Evolutionary conservation across 1,140 invertebrate species (phyloP).

Genomic region (Trichonephila clavipes): DNA sequence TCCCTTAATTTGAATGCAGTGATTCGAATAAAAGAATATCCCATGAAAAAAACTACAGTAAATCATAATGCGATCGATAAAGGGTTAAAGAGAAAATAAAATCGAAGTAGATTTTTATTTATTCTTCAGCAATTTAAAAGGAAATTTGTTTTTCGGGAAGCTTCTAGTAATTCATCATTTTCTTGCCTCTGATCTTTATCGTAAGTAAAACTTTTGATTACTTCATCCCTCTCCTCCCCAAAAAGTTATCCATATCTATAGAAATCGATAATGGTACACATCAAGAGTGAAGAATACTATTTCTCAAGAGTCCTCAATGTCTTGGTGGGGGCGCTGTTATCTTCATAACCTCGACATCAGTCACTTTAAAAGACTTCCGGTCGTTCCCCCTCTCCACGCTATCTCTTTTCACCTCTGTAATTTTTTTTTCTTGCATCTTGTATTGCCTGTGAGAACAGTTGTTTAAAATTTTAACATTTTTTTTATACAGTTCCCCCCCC

Average conservation of each 20-base stretch:
- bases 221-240: background rate
- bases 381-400: background rate
- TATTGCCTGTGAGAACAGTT: constrained; percentile 8
- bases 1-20: too few relatives aligned
- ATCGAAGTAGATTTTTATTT: background rate
- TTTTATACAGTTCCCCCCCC: background rate
- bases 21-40: too few relatives aligned
- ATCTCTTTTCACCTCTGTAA: constrained; percentile 23
- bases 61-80: too few relatives aligned
- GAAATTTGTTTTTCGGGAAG: background rate
- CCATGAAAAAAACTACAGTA: too few relatives aligned
- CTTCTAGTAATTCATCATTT: background rate
- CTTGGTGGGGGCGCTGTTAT: constrained; percentile 6
- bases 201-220: background rate
- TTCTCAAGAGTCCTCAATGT: constrained; percentile 10
- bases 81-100: background rate
- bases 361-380: constrained; percentile 42
- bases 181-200: background rate
- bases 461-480: constrained; percentile 11
- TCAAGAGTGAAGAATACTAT: background rate
- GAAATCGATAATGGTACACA: constrained; percentile 41
- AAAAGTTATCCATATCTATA: constrained; percentile 4
- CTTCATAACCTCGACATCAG: constrained; percentile 52
- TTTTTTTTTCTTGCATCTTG: background rate
- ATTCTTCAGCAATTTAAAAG: background rate